phyloP scores from a whole-genome alignment of 2,113 vertebrate species.

The Acanthochromis polyacanthus region DNA sequence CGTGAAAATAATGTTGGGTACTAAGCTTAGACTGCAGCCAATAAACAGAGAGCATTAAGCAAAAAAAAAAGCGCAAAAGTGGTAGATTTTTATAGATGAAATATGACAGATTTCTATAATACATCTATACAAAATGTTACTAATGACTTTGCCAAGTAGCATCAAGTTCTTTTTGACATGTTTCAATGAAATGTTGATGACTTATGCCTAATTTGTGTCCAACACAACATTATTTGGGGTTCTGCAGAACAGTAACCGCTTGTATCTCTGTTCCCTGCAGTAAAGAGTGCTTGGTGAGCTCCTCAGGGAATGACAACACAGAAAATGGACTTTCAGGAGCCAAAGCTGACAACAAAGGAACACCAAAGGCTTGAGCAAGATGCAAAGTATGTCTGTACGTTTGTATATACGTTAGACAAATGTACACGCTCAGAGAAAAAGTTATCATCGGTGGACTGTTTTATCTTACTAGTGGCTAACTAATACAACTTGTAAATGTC shows the following conservation, averaged over 20 bases:
- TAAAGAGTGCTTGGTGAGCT: slow-evolving; percentile 97
- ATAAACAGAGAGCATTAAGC: no score
- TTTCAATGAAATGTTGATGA: slow-evolving; percentile 3
- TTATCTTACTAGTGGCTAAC: slow-evolving; percentile 77
- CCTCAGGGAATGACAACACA: slow-evolving; percentile 95
- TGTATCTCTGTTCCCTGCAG: slow-evolving; percentile 71
- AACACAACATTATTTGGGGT: slow-evolving; percentile 1
- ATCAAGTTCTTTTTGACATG: no score
- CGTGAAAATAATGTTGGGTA: not conserved
- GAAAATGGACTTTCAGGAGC: slow-evolving; percentile 94
- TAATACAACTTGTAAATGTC: slow-evolving; percentile 71
- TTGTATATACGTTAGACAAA: slow-evolving; percentile 76
- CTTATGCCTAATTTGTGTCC: not conserved
- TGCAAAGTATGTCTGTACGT: slow-evolving; percentile 64
- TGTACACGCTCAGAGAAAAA: slow-evolving; percentile 68
- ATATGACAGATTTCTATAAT: not conserved
- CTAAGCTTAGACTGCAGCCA: not conserved
- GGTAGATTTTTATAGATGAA: no score
- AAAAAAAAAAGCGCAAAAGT: no score
- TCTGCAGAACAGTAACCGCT: slow-evolving; percentile 12
- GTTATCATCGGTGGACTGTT: slow-evolving; percentile 75
- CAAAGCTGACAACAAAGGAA: slow-evolving; percentile 93
- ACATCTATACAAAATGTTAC: not conserved
- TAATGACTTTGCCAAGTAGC: no score
- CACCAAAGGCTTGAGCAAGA: slow-evolving; percentile 91